Conservation (phyloP, 2,113 vertebrate genomes). For the Marmota flaviventris region DNA sequence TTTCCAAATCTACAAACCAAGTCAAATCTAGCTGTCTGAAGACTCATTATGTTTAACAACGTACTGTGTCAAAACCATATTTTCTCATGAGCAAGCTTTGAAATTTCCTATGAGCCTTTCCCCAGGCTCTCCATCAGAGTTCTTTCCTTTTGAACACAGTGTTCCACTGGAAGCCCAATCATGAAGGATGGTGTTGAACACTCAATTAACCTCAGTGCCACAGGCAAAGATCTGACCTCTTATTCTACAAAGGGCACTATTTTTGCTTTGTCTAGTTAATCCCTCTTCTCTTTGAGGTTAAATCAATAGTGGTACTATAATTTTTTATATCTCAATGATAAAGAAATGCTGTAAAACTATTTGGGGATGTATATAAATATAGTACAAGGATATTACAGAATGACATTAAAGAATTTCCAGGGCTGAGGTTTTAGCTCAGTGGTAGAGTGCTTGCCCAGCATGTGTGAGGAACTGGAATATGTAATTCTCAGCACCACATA, state of each 20-base stretch:
- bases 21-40: constrained; percentile 20
- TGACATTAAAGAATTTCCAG: background rate
- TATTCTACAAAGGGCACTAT: background rate
- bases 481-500: too few species aligned
- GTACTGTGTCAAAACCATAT: background rate
- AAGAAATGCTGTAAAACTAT: background rate
- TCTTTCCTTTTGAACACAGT: constrained; percentile 44
- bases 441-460: too few species aligned
- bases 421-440: background rate
- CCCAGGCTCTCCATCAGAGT: constrained; percentile 11
- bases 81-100: constrained; percentile 59
- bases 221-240: background rate
- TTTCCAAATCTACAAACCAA: constrained; percentile 38
- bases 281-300: background rate
- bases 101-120: constrained; percentile 32
- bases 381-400: background rate
- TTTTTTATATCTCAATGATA: background rate
- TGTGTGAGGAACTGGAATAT: too few species aligned
- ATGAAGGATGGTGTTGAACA: background rate
- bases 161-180: background rate
- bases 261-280: background rate
- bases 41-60: constrained; percentile 41
- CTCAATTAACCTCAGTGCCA: background rate
- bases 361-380: background rate
- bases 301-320: background rate